Percentiles rank a stretch among this genome's conserved stretches.
Conservation (phyloP, 2,797 vertebrate genomes). For the Chanos chanos region DNA sequence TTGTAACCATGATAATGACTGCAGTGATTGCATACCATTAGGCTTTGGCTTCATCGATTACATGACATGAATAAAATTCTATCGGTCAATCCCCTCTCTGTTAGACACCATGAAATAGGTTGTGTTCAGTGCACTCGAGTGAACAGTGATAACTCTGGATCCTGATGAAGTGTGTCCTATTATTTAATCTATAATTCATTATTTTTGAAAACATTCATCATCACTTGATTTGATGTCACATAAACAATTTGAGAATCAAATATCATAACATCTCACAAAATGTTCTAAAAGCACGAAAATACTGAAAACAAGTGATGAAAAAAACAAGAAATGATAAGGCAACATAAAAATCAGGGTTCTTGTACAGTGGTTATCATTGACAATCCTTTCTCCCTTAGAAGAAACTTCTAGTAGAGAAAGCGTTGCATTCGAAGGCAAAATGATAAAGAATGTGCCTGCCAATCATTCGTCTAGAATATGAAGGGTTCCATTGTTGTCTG, state of each 20-base stretch:
- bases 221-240: no score
- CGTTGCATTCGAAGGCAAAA: background rate
- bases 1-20: slow-evolving; percentile 56
- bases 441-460: slow-evolving; percentile 19
- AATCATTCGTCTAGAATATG: slow-evolving; percentile 1
- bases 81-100: background rate
- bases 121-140: no score
- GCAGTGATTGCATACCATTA: slow-evolving; percentile 44
- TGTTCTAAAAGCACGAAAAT: no score
- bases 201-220: no score
- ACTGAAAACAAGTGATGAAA: no score
- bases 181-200: no score
- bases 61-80: slow-evolving; percentile 19
- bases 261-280: no score
- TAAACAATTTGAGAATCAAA: no score
- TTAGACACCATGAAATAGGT: no score
- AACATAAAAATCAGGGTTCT: no score
- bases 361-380: slow-evolving; percentile 40
- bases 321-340: slow-evolving; percentile 43
- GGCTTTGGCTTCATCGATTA: slow-evolving; percentile 50
- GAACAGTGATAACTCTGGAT: no score
- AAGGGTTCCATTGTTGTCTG: slow-evolving; percentile 40
- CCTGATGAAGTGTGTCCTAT: no score
- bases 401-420: background rate
- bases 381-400: slow-evolving; percentile 31